Base-by-base conservation (phyloP, 2,797 vertebrate genomes). In the Clarias pachynema region DNA sequence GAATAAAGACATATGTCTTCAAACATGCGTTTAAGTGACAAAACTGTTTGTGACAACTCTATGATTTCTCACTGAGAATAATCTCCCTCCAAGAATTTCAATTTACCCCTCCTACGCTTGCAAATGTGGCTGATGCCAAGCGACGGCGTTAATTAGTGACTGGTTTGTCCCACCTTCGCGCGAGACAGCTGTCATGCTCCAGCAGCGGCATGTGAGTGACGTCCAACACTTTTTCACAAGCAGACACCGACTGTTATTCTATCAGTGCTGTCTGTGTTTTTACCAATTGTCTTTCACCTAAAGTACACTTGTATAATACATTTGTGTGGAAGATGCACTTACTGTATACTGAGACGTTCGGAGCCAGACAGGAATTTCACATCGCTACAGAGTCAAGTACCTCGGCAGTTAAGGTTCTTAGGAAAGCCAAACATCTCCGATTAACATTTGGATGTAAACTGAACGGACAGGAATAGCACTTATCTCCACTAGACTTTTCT, bases 81-180 rank as follows among this genome's bases (percentile, higher is more conserved):
- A 24, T n/a, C 53, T 24, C 74, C 44, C 14, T 84, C 59, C n/a
- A 26, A 44, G 40, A 77, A 70, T 75, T 84, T 10, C 14, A 29
- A 69, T 82, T 72, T 70, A 37, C 57, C 59, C 22, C 79, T 78
- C 53, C 75, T 83, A 82, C 74, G 7, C 34, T 2, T 26, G 24
- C 34, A 62, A 79, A 84, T 78, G 74, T 82, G 73, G 86, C 74
- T 78, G 85, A 86, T 72, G 63, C 26, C 72, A n/a, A 16, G 59
- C 37, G 3, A 18, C 34, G 5, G 31, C 59, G 44, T 70, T 86
- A 86, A 88, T 82, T 74, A 81, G 78, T 56, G 56, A 79, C 60
- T 57, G 73, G 29, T 37, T 87, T 83, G 84, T 81, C 75, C 31
- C 57, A 70, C 57, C 83, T 85, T 82, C 66, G 81, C 63, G 31